Conservation (phyloP, 2,113 vertebrate species). For the Erythrocercus mccallii region DNA sequence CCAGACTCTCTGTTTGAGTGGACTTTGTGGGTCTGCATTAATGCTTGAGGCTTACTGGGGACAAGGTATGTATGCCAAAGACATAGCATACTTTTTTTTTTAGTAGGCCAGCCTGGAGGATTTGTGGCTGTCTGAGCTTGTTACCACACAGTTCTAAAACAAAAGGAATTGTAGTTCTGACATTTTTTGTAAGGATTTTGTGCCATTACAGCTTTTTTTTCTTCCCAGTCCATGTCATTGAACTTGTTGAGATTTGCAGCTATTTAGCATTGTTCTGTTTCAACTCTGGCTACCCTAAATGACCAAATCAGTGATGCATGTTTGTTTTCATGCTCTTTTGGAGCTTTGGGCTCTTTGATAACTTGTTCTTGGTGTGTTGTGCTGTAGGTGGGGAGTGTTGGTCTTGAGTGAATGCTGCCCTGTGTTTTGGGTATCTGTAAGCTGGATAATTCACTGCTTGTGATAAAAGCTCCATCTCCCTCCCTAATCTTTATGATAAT, state of each 20-base stretch:
- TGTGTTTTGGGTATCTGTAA: neutral
- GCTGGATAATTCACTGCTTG: neutral
- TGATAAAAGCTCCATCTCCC: neutral
- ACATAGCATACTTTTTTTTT: neutral
- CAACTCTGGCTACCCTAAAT: neutral
- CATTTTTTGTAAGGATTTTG: neutral
- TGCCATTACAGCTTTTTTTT: neutral
- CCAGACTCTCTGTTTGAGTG: neutral
- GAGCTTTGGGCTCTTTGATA: neutral
- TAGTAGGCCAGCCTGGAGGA: neutral
- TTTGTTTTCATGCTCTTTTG: neutral
- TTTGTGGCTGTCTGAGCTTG: neutral
- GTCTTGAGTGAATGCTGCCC: neutral
- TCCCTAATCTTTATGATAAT: neutral
- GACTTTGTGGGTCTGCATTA: neutral
- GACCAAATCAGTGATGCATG: rapidly evolving
- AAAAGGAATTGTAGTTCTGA: constrained; percentile 11
- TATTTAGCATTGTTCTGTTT: neutral
- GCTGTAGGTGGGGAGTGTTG: neutral
- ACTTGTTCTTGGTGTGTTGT: neutral
- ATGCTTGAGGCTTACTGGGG: neutral
- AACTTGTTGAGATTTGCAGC: neutral
- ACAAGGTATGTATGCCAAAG: neutral
- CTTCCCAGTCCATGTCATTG: neutral
- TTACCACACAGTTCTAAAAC: constrained; percentile 1